Percentiles rank a stretch among this genome's conserved stretches.
These are phyloP conservation scores for Oncorhynchus nerka DNA, from an alignment of 2,113 vertebrate genomes.

Conservation along the genomic window DNA sequence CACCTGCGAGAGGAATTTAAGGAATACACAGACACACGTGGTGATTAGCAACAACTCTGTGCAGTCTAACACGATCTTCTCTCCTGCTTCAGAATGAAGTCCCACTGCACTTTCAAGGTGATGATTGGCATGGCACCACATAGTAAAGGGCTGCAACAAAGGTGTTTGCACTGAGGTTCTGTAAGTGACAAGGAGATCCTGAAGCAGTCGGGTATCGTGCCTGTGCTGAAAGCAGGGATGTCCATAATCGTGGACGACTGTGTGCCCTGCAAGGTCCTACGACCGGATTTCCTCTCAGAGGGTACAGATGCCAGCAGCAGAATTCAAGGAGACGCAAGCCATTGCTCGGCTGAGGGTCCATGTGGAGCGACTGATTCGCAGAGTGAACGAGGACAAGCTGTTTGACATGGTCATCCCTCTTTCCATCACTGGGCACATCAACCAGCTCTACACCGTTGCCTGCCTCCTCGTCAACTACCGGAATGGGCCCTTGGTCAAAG, in stretches of 20 bases:
- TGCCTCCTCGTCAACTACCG: conserved; percentile 7
- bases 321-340: conserved; percentile 9
- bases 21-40: too few species aligned
- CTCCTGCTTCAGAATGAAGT: too few species aligned
- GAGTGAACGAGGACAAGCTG: conserved; percentile 27
- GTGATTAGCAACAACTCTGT: too few species aligned
- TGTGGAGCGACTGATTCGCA: conserved; percentile 4
- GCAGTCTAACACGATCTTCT: too few species aligned
- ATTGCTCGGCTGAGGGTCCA: conserved; percentile 16
- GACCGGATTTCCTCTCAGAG: not conserved
- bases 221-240: not conserved
- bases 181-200: not conserved
- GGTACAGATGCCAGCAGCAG: not conserved
- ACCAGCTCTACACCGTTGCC: conserved; percentile 22
- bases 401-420: conserved; percentile 23
- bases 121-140: too few species aligned
- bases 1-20: too few species aligned
- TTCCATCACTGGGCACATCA: conserved; percentile 11
- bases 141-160: too few species aligned
- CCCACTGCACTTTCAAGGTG: too few species aligned
- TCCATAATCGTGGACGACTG: conserved; percentile 10
- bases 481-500: conserved; percentile 27
- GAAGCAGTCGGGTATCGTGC: not conserved
- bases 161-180: not conserved
- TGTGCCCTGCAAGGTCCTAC: conserved; percentile 4